Percentiles rank a stretch among this genome's conserved stretches.
phyloP scores from a whole-genome alignment of 1,140 invertebrate species.

The Lordiphosa mommai region DNA sequence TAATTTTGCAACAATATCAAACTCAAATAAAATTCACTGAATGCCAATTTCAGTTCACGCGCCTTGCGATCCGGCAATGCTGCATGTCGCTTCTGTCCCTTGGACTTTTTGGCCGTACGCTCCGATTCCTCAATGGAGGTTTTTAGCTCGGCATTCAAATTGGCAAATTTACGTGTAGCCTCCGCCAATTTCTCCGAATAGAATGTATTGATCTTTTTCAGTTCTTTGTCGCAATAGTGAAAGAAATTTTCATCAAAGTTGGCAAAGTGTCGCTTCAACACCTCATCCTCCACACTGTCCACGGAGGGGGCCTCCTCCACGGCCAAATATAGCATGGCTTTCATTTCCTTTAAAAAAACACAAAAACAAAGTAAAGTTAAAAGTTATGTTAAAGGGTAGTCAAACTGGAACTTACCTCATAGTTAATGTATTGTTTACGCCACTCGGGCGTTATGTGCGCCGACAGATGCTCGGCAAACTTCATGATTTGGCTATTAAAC shows the following conservation, averaged over 20 bases:
- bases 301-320: slow-evolving; percentile 93
- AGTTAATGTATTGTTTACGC: slow-evolving; percentile 99
- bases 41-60: slow-evolving; percentile 96
- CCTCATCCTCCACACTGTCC: slow-evolving; percentile 92
- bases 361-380: too few relatives aligned
- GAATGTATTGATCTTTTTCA: slow-evolving; percentile 98
- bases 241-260: slow-evolving; percentile 98
- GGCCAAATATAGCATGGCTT: slow-evolving; percentile 92
- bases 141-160: slow-evolving; percentile 92
- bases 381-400: too few relatives aligned
- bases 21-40: slow-evolving; percentile 99
- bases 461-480: slow-evolving; percentile 96
- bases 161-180: slow-evolving; percentile 96
- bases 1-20: slow-evolving; percentile 95
- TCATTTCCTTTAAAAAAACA: slow-evolving; percentile 88
- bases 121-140: slow-evolving; percentile 86
- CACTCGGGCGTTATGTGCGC: slow-evolving; percentile 99
- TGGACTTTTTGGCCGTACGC: slow-evolving; percentile 80
- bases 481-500: slow-evolving; percentile 84
- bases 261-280: slow-evolving; percentile 93
- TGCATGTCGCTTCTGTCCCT: slow-evolving; percentile 81
- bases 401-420: slow-evolving; percentile 97
- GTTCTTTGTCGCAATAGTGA: slow-evolving; percentile 95
- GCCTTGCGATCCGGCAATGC: slow-evolving; percentile 86
- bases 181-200: slow-evolving; percentile 99